Percentiles rank a stretch among this genome's conserved stretches.
These are phyloP conservation scores for Podabrus alpinus DNA, from an alignment of 2,888 invertebrate species.

Conservation along the genomic window DNA sequence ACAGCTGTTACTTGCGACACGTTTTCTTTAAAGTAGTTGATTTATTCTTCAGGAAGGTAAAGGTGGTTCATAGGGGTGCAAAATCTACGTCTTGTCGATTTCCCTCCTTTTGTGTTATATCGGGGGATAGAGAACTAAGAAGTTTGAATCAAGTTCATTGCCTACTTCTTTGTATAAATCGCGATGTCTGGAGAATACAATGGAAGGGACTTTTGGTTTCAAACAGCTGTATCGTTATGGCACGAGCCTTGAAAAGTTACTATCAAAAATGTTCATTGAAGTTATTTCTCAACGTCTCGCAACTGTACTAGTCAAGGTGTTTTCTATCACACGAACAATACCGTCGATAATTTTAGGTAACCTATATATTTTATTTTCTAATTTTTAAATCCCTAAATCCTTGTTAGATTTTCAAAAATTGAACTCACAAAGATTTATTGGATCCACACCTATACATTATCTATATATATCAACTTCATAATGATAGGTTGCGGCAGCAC, in stretches of 20 bases:
- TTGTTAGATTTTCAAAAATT: background rate
- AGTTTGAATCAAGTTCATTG: conserved; percentile 19
- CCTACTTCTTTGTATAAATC: conserved; percentile 21
- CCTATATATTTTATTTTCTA: background rate
- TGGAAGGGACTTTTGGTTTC: conserved; percentile 24
- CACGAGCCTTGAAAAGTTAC: conserved; percentile 20
- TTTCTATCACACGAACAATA: background rate
- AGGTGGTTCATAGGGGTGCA: conserved; percentile 13
- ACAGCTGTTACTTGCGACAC: conserved; percentile 1
- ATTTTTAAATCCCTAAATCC: background rate
- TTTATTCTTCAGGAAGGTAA: conserved; percentile 6
- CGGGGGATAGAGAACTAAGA: conserved; percentile 10
- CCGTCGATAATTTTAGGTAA: background rate
- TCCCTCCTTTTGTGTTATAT: conserved; percentile 11
- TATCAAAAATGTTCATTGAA: conserved; percentile 24
- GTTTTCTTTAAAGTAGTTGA: conserved; percentile 9
- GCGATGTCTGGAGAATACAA: conserved; percentile 27
- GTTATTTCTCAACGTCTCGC: conserved; percentile 18
- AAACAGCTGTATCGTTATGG: conserved; percentile 23
- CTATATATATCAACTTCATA: background rate
- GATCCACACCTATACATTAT: background rate
- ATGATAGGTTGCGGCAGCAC: background rate
- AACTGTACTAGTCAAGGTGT: conserved; percentile 23
- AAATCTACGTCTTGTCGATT: conserved; percentile 15
- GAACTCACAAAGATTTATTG: background rate